Evolutionary conservation across 2,113 vertebrate species (phyloP).

Genomic region (Trichomycterus rosablanca): DNA sequence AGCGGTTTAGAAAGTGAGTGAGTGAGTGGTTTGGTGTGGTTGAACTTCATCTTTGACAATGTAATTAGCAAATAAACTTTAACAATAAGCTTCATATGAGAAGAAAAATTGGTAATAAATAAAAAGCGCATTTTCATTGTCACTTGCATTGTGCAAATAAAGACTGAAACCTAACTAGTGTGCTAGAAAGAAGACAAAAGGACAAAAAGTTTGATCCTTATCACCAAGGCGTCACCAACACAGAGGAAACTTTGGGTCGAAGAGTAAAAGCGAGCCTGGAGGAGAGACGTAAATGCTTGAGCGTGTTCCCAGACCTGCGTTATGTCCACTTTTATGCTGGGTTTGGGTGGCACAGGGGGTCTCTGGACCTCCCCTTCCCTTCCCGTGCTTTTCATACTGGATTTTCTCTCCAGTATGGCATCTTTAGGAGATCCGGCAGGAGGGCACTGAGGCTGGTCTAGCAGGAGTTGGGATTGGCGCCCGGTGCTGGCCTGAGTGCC

Average conservation of each 20-base stretch:
- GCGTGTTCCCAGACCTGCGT: slow-evolving; percentile 67
- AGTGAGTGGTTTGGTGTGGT: too few relatives aligned
- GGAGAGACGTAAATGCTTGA: slow-evolving; percentile 20
- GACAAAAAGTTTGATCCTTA: slow-evolving; percentile 4
- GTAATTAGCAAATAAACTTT: too few relatives aligned
- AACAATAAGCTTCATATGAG: too few relatives aligned
- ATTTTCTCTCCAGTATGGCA: not conserved
- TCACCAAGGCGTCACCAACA: slow-evolving; percentile 11
- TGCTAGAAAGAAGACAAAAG: too few relatives aligned
- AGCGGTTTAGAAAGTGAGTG: too few relatives aligned
- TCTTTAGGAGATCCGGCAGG: not conserved
- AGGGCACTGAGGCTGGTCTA: slow-evolving; percentile 1
- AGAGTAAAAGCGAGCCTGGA: slow-evolving; percentile 7
- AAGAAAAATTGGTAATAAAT: too few relatives aligned
- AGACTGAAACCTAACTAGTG: too few relatives aligned
- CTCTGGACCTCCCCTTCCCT: slow-evolving; percentile 52
- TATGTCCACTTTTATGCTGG: slow-evolving; percentile 49
- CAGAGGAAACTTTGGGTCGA: not conserved
- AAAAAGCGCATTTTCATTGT: too few relatives aligned
- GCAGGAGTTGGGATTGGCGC: slow-evolving; percentile 27
- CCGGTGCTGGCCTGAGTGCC: slow-evolving; percentile 55
- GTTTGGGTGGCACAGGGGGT: slow-evolving; percentile 77
- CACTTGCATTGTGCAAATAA: too few relatives aligned
- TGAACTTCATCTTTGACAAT: too few relatives aligned
- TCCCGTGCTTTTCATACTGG: not conserved